These are phyloP conservation scores for Tribolium freemani DNA, from an alignment of 2,888 invertebrate genomes.

Conservation along the genomic window DNA sequence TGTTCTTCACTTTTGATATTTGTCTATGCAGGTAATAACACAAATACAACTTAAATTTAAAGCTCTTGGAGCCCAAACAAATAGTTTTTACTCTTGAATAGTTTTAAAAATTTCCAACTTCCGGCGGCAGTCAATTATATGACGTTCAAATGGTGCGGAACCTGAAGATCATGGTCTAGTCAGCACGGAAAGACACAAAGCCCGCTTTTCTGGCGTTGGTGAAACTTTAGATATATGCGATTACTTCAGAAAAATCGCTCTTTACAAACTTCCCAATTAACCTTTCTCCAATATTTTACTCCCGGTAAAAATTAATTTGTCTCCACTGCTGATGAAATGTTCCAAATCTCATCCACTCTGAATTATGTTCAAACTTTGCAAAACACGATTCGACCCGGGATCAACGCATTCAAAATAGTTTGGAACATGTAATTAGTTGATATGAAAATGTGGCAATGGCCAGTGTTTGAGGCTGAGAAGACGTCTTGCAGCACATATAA, in stretches of 20 bases:
- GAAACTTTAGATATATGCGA: conserved; percentile 35
- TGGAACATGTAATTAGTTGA: conserved; percentile 29
- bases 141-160: conserved; percentile 43
- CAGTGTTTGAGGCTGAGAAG: conserved; percentile 5
- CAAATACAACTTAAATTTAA: too few species aligned
- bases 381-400: conserved; percentile 22
- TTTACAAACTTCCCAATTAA: conserved; percentile 28
- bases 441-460: conserved; percentile 28
- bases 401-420: conserved; percentile 29
- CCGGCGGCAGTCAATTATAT: conserved; percentile 25
- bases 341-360: conserved; percentile 2
- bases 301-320: conserved; percentile 12
- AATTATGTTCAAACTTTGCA: conserved; percentile 22
- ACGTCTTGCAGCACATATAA: conserved; percentile 47
- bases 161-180: conserved; percentile 43
- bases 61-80: background rate
- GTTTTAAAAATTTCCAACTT: conserved; percentile 28
- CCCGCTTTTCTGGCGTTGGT: conserved; percentile 4
- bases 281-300: conserved; percentile 10
- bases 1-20: too few species aligned
- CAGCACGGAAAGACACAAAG: conserved; percentile 29
- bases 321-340: conserved; percentile 1
- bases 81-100: background rate
- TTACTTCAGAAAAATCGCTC: conserved; percentile 18
- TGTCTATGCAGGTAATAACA: too few species aligned